Conservation (phyloP, 2,888 invertebrate species). For the Caenorhabditis sinica region DNA sequence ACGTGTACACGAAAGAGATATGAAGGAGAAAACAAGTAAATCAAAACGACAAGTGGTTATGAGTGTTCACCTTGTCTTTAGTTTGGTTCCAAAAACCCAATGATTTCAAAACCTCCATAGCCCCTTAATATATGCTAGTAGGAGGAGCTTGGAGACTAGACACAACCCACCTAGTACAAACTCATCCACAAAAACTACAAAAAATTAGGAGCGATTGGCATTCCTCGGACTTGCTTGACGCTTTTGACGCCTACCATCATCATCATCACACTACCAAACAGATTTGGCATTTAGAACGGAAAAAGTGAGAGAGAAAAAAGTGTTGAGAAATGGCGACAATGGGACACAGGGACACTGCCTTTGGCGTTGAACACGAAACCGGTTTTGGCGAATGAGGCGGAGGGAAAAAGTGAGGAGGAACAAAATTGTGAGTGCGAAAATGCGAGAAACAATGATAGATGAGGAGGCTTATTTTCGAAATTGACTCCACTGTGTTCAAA, state of each 20-base stretch:
- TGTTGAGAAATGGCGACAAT: constrained; percentile 27
- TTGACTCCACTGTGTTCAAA: constrained; percentile 41
- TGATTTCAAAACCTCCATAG: too few species aligned
- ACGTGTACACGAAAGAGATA: constrained; percentile 19
- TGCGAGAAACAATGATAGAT: constrained; percentile 59
- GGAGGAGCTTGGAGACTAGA: neutral
- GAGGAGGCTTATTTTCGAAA: constrained; percentile 55
- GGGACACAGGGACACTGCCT: constrained; percentile 43
- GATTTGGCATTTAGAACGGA: constrained; percentile 43
- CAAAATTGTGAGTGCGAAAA: constrained; percentile 15
- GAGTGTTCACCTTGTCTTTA: constrained; percentile 31
- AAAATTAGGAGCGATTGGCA: neutral
- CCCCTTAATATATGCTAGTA: neutral
- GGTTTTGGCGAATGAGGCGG: constrained; percentile 30
- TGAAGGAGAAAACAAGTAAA: neutral
- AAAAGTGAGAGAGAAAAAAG: constrained; percentile 24
- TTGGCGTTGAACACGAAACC: constrained; percentile 41
- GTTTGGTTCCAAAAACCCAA: too few species aligned
- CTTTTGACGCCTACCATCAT: constrained; percentile 24
- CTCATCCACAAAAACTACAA: too few species aligned
- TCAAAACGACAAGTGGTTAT: constrained; percentile 19
- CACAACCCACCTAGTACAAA: constrained; percentile 8
- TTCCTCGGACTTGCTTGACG: neutral
- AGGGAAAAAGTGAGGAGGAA: neutral
- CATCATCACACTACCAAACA: constrained; percentile 10